Percentiles rank a stretch among this genome's conserved stretches.
Evolutionary conservation across 2,113 vertebrate species (phyloP).

Genomic region (Dasyornis broadbenti): DNA sequence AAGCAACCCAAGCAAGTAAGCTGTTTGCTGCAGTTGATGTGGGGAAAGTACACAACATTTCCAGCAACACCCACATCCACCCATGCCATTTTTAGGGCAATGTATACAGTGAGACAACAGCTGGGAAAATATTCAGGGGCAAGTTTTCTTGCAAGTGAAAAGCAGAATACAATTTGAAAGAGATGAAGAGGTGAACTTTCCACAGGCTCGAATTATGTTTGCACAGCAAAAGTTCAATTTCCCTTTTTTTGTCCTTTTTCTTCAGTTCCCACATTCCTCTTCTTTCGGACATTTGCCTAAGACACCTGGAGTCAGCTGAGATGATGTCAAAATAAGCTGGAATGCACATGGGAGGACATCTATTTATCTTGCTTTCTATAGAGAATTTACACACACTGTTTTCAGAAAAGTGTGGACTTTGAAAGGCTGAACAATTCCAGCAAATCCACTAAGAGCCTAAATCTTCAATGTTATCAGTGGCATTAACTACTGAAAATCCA

Average conservation of each 20-base stretch:
- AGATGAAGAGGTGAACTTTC: neutral
- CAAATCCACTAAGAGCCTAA: neutral
- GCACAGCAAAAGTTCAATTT: neutral
- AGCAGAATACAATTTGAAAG: neutral
- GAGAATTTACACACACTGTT: neutral
- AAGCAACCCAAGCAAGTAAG: neutral
- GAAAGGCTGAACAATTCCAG: neutral
- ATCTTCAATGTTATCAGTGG: neutral
- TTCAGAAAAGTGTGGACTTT: neutral
- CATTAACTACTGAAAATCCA: neutral
- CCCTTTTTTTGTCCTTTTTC: neutral
- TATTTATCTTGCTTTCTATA: neutral
- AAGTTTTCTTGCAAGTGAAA: neutral
- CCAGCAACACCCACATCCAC: neutral
- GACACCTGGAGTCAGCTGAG: neutral
- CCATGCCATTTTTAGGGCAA: neutral
- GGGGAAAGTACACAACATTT: neutral
- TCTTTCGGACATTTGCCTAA: neutral
- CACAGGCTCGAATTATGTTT: accelerated
- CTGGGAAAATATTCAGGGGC: neutral
- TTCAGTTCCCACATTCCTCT: neutral
- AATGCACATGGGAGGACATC: neutral
- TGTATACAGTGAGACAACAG: neutral
- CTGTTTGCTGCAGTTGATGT: neutral
- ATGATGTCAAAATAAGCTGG: neutral